Conservation (phyloP, 2,888 invertebrate species). For the Gastrophysa polygoni region DNA sequence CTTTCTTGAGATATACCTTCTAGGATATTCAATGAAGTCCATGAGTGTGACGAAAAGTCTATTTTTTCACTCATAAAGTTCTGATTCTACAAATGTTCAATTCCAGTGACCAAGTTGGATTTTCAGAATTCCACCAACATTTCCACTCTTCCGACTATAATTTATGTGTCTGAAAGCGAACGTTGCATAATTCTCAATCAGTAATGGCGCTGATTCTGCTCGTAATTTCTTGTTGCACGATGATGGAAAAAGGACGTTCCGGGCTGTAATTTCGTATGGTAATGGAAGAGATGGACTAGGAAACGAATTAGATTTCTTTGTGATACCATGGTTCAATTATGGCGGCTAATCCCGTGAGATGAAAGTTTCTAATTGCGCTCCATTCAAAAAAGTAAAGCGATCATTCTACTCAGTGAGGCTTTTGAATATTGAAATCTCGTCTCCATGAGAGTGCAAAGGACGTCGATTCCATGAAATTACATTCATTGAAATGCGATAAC, state of each 20-base stretch:
- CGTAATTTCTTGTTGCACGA: neutral
- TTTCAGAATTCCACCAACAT: neutral
- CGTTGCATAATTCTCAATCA: too few species aligned
- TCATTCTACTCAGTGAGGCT: neutral
- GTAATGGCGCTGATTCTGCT: slow-evolving; percentile 10
- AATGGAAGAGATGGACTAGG: neutral
- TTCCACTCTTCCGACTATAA: neutral
- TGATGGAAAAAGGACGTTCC: neutral
- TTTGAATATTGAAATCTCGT: neutral
- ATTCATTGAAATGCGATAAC: too few species aligned
- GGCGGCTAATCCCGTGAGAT: neutral
- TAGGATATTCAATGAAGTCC: too few species aligned
- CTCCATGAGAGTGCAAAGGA: too few species aligned
- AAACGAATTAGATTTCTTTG: neutral
- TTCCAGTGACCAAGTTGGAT: too few species aligned
- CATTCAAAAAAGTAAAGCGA: neutral
- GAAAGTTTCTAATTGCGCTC: neutral
- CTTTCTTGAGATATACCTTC: too few species aligned
- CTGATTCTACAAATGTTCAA: too few species aligned
- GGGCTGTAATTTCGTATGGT: neutral
- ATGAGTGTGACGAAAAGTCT: too few species aligned
- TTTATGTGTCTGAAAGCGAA: too few species aligned
- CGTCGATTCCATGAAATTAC: too few species aligned
- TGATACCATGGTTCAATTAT: neutral
- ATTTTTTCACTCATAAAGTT: too few species aligned